Evolutionary conservation across 2,797 vertebrate species (phyloP).

Genomic region (Craterocephalus amniculus): DNA sequence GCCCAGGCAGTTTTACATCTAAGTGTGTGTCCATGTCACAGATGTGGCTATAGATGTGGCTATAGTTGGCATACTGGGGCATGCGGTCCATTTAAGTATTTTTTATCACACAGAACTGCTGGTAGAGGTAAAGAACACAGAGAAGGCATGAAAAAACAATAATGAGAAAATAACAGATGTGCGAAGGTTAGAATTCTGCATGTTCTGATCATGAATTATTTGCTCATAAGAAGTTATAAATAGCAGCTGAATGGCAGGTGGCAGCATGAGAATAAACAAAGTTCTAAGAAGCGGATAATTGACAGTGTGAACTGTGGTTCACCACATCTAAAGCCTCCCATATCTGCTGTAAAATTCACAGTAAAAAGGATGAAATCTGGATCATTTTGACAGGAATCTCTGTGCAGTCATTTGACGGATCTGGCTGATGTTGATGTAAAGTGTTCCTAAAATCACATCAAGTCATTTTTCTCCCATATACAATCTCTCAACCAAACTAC

Average conservation of each 20-base stretch:
- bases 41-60: conserved; percentile 24
- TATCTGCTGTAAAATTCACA: conserved; percentile 1
- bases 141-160: background rate
- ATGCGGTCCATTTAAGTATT: conserved; percentile 26
- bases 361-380: conserved; percentile 17
- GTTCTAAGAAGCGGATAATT: background rate
- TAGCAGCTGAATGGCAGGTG: conserved; percentile 3
- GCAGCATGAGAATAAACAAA: conserved; percentile 16
- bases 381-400: conserved; percentile 24
- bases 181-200: background rate
- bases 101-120: conserved; percentile 17
- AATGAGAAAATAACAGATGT: conserved; percentile 1
- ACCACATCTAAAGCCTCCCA: background rate
- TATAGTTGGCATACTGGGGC: conserved; percentile 16
- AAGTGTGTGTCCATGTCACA: conserved; percentile 26
- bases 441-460: conserved; percentile 10
- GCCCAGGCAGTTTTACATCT: conserved; percentile 48
- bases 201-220: conserved; percentile 14
- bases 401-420: conserved; percentile 11
- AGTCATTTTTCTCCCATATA: conserved; percentile 2
- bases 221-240: conserved; percentile 5
- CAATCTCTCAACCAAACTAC: background rate
- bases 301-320: conserved; percentile 13
- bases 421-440: background rate
- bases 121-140: background rate